Evolutionary conservation across 1,140 invertebrate species (phyloP), one percentile per base, ranked within the genome.

Genomic region (Caenorhabditis brenneri): DNA sequence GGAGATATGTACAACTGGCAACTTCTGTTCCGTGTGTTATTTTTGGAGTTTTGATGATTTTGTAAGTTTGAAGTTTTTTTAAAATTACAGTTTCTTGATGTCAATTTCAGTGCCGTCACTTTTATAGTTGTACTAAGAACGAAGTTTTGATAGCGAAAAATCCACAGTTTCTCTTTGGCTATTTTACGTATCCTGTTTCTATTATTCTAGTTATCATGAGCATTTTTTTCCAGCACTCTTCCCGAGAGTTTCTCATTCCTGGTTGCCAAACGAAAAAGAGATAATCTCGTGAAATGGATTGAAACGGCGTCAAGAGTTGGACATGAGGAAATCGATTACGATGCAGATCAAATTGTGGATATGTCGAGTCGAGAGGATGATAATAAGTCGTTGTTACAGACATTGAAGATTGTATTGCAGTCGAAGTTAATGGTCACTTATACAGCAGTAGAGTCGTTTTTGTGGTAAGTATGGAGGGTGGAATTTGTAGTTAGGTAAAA

Each of bases 191-290:
- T n/a, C n/a, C n/a, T n/a, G n/a, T n/a, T n/a, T n/a, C n/a, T n/a
- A n/a, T n/a, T n/a, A n/a, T n/a, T n/a, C n/a, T 15, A 39, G 0
- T 39, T 42, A 4, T 36, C 15, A 4, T 48, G 1, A 16, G 24
- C 10, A 33, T 58, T 19, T 16, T 19, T 2, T 74, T 74, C 46
- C 46, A 83, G 82, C 16, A 78, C 53, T 22, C 58, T 83, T 12
- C 82, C 82, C 36, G 82, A 83, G 39, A 83, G 82, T 48, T 51
- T 69, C 24, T 65, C 82, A 22, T 83, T 79, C 12, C 39, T 83
- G 4, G 82, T 69, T 29, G 65, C 51, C 0, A 53, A 80, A 29
- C n/a, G 82, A 33, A 51, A 49, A 31, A 7, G 48, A 19, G 46
- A 46, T 9, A 49, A 83, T 24, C n/a, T 83, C 10, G 31, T 49